Evolutionary conservation across 2,113 vertebrate species (phyloP), one percentile per base, ranked within the genome.

Genomic region (Pao palembangensis): DNA sequence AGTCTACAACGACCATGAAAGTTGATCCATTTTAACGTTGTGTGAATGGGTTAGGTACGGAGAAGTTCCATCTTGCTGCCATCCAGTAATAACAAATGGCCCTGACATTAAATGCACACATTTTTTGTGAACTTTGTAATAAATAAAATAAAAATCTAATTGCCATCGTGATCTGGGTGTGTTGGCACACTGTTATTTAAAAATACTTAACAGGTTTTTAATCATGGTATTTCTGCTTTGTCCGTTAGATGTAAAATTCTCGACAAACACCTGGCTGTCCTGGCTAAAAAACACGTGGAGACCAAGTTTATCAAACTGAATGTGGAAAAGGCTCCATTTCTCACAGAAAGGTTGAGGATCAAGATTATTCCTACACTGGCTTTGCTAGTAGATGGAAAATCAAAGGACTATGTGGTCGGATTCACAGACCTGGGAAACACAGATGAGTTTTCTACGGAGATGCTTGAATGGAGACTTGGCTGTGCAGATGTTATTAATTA

Each of bases 261-360:
- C 59, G 97, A 99, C 88, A 95, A 94, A 81, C 97, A 99, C 76
- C 85, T 98, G 86, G 76, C 82, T 42, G 73, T 91, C 50, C 31
- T 99, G 88, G 92, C 96, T 56, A 98, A 96, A 88, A 99, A 98
- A 71, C 97, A 99, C 2, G 55, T 98, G 14, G 96, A 99, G 82
- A 98, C 97, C 59, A 99, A 98, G 80, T 99, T 99, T 88, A 86
- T 99, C 84, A 98, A 96, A 78, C 80, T 99, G 83, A 96, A 97
- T 71, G 96, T 91, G 72, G 96, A 99, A 83, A 98, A 98, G 71
- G 94, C 97, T 20, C 97, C 95, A 16, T 99, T 98, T 79, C 90
- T 99, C 68, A 91, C 95, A 0, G 96, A 99, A 75, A 93, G 93
- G 89, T 93, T 98, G 70, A 91, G 69, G 34, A 94, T 98, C 87